These are phyloP conservation scores for Dendroctonus valens DNA, from an alignment of 1,140 invertebrate species.

Conservation along the genomic window DNA sequence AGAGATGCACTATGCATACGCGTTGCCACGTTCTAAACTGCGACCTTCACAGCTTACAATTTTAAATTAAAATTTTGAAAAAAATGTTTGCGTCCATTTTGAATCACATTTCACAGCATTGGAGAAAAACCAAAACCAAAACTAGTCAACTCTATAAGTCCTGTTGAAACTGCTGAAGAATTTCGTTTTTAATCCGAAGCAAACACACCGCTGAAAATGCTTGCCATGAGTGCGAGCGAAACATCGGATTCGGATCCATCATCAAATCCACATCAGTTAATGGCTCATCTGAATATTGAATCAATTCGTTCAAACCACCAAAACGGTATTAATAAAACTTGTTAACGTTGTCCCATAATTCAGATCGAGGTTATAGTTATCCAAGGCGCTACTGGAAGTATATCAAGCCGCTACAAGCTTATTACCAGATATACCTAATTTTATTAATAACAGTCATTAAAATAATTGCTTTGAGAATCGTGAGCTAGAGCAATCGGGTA, in stretches of 20 bases:
- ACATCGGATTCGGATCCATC: neutral
- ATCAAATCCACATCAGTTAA: neutral
- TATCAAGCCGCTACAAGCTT: conserved; percentile 4
- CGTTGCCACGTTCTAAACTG: no score
- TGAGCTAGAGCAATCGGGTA: neutral
- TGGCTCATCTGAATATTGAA: neutral
- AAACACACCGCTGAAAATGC: no score
- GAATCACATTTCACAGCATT: no score
- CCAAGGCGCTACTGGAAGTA: conserved; percentile 14
- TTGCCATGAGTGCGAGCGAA: conserved; percentile 1
- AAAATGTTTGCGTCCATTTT: no score
- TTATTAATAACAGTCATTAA: conserved; percentile 14
- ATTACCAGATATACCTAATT: conserved; percentile 12
- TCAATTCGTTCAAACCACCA: conserved; percentile 6
- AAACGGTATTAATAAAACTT: conserved; percentile 10
- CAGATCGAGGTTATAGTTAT: conserved; percentile 10
- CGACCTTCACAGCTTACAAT: no score
- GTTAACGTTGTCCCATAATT: conserved; percentile 15
- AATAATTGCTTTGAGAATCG: conserved; percentile 5
- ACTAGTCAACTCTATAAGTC: neutral
- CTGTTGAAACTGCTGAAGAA: neutral
- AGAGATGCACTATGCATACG: no score
- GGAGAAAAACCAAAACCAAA: no score
- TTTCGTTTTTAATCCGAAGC: neutral
- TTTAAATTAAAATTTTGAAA: no score